A percentile compares a stretch with the other conserved stretches of the same genome.
These are phyloP conservation scores for Melieria crassipennis DNA, from an alignment of 2,888 invertebrate species.

Conservation along the genomic window DNA sequence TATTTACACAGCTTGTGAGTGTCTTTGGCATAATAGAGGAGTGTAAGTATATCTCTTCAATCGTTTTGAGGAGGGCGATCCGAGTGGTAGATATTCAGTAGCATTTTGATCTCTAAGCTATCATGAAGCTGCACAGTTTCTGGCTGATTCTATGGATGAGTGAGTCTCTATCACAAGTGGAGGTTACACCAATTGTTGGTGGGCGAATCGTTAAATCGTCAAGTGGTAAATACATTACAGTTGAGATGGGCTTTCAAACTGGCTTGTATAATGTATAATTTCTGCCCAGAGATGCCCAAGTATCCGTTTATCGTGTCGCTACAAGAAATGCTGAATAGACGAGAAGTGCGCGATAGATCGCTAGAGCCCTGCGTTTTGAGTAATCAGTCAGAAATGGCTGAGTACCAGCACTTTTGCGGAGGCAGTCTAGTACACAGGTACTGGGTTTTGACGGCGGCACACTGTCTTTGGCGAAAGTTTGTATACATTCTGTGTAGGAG, in stretches of 20 bases:
- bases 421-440: constrained; percentile 56
- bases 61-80: neutral
- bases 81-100: constrained; percentile 4
- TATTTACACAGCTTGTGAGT: no score
- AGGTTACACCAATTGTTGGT: constrained; percentile 55
- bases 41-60: neutral
- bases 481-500: neutral
- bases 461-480: constrained; percentile 61
- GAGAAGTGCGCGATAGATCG: constrained; percentile 15
- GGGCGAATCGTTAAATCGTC: constrained; percentile 42
- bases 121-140: constrained; percentile 11
- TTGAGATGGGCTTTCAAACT: no score
- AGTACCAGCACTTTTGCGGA: constrained; percentile 62
- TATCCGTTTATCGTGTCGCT: constrained; percentile 62
- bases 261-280: neutral
- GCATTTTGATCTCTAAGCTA: neutral
- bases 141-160: constrained; percentile 13
- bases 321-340: constrained; percentile 48
- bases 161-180: neutral
- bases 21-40: no score
- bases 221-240: no score
- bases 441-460: constrained; percentile 63
- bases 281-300: constrained; percentile 42
- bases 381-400: neutral
- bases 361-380: neutral